Evolutionary conservation across 2,888 invertebrate species (phyloP).

Genomic region (Maniola hyperantus): DNA sequence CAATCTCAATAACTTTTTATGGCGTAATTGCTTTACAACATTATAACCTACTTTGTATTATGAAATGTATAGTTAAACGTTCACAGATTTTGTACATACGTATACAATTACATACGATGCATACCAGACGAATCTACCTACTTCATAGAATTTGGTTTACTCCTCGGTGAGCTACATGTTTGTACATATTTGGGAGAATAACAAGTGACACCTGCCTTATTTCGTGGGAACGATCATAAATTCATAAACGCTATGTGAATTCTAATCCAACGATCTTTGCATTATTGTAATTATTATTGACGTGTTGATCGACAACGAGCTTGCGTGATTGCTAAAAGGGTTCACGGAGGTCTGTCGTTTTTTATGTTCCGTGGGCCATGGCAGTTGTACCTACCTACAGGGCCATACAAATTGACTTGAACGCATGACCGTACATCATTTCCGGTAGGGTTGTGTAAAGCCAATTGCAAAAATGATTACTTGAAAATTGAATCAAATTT

Average conservation of each 20-base stretch:
- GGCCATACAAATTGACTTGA: neutral
- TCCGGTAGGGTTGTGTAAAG: neutral
- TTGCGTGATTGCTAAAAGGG: neutral
- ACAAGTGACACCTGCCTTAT: slow-evolving; percentile 13
- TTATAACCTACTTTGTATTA: too few species aligned
- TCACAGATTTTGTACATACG: neutral
- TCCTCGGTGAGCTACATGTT: too few species aligned
- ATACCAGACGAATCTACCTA: neutral
- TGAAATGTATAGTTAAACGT: too few species aligned
- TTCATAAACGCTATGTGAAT: neutral
- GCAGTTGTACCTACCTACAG: neutral
- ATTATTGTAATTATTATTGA: neutral
- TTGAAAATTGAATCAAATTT: neutral
- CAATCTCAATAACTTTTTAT: too few species aligned
- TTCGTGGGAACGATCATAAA: slow-evolving; percentile 14
- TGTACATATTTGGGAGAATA: neutral
- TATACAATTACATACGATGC: neutral
- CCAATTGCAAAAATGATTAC: neutral
- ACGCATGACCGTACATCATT: neutral
- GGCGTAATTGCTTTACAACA: too few species aligned
- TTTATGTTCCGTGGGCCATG: neutral
- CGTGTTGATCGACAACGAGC: neutral
- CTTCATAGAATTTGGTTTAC: too few species aligned
- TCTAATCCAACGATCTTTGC: neutral
- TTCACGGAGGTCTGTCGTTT: neutral